Percentiles rank a stretch among this genome's conserved stretches.
phyloP scores from a whole-genome alignment of 2,888 invertebrate genomes.

The Muschampia plurimacula region DNA sequence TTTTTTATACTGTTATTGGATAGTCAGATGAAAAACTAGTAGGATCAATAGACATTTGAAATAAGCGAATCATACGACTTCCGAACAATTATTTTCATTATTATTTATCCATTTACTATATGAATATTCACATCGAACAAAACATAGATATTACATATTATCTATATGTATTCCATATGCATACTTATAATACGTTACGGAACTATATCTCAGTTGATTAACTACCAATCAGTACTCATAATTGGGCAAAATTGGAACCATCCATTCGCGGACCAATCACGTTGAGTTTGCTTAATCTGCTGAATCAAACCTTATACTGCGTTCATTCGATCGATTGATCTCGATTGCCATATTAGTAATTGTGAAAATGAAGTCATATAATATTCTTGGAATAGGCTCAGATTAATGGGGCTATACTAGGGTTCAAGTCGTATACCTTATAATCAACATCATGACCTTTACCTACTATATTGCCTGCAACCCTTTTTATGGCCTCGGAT shows the following conservation, averaged over 20 bases:
- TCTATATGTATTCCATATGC: too few species aligned
- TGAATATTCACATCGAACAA: too few species aligned
- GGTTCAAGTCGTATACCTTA: constrained; percentile 14
- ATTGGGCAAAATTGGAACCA: constrained; percentile 29
- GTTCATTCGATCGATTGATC: constrained; percentile 36
- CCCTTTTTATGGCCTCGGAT: background rate
- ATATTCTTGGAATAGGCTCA: constrained; percentile 13
- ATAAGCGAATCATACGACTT: too few species aligned
- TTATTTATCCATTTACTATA: too few species aligned
- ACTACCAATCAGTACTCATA: constrained; percentile 23
- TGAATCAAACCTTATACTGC: constrained; percentile 37
- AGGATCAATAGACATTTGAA: too few species aligned
- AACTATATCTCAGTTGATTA: constrained; percentile 30
- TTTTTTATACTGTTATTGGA: too few species aligned
- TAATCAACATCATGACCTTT: background rate
- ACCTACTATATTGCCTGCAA: background rate
- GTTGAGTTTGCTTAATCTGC: constrained; percentile 37
- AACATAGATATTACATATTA: too few species aligned
- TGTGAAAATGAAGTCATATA: constrained; percentile 34
- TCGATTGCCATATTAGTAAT: constrained; percentile 39
- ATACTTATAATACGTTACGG: background rate
- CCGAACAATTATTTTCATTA: too few species aligned
- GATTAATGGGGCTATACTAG: constrained; percentile 22
- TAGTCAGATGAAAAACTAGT: too few species aligned
- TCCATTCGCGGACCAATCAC: constrained; percentile 29